Evolutionary conservation across 30 jellyfish, hydroid and myxozoan genomes (phyloP).

Genomic region (Pelagia noctiluca): DNA sequence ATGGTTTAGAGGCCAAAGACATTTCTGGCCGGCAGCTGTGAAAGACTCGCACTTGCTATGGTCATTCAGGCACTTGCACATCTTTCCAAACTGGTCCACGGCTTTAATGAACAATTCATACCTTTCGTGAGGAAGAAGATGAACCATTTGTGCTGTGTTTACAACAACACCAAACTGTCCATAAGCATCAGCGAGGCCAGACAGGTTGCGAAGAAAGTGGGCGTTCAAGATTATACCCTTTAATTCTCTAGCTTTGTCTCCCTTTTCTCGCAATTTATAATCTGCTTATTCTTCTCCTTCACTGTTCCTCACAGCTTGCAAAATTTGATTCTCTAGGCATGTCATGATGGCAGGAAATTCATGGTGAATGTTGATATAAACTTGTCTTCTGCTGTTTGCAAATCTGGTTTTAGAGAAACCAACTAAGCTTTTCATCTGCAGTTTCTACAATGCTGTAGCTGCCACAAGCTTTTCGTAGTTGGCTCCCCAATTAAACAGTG

Average conservation of each 20-base stretch:
- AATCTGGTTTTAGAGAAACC: no score
- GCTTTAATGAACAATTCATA: background rate
- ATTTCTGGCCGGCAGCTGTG: no score
- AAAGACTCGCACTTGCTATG: background rate
- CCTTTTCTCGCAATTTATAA: background rate
- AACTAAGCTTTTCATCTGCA: slow-evolving; percentile 41
- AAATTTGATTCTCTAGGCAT: slow-evolving; percentile 37
- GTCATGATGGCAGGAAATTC: slow-evolving; percentile 9
- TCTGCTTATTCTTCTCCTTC: slow-evolving; percentile 7
- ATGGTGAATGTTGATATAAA: background rate
- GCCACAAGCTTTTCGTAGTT: slow-evolving; percentile 61
- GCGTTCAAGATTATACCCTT: slow-evolving; percentile 5
- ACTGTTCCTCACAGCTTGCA: slow-evolving; percentile 36
- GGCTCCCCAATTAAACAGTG: slow-evolving; percentile 59
- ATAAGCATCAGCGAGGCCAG: slow-evolving; percentile 14
- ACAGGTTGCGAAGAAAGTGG: background rate
- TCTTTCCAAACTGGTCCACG: background rate
- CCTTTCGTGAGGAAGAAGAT: slow-evolving; percentile 27
- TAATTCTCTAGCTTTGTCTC: background rate
- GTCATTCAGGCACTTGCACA: background rate
- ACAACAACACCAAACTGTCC: slow-evolving; percentile 7
- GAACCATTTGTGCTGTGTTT: background rate
- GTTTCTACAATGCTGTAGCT: slow-evolving; percentile 66
- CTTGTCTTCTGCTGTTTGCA: no score
- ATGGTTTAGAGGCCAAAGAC: slow-evolving; percentile 59